Evolutionary conservation across 1,140 invertebrate species (phyloP), one percentile per base, ranked within the genome.

Genomic region (Limonius californicus): DNA sequence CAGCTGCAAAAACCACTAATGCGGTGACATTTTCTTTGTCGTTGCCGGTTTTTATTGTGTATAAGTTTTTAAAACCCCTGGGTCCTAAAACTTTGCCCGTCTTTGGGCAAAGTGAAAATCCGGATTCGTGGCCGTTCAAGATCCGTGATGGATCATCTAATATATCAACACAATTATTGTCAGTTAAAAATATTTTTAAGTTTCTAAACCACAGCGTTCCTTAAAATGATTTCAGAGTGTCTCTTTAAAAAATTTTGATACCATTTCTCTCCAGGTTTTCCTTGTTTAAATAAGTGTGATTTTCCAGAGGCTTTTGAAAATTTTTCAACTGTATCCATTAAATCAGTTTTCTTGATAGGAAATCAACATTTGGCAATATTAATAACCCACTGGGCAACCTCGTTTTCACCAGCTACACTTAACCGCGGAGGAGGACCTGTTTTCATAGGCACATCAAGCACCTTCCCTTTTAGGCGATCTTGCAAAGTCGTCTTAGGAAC

Each of bases 61-160:
- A n/a, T n/a, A n/a, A n/a, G n/a, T n/a, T n/a, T n/a, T 70, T 45
- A 74, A 53, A n/a, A n/a, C n/a, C n/a, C n/a, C n/a, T n/a, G n/a
- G n/a, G n/a, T n/a, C n/a, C n/a, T n/a, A n/a, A n/a, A 56, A 74
- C 68, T 53, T 60, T 62, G 16, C 68, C 67, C 11, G 60, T 59
- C 58, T 70, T 69, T 12, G 70, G 68, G 57, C 67, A 70, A 18
- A 69, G 30, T 30, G 43, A 12, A 61, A 73, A 70, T 56, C 70
- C 64, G 19, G 59, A 60, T 62, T 75, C 70, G 58, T 73, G 71
- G 12, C 50, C 57, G 63, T 71, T 72, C 15, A 68, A 60, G 1
- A 70, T 62, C 45, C 57, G n/a, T 7, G 19, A 7, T 9, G 63
- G 63, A 21, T 60, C 42, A 14, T 59, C 20, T 19, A 65, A 62